Conservation (phyloP, 2,888 invertebrate species). For the Siphonodentalium dalli region DNA sequence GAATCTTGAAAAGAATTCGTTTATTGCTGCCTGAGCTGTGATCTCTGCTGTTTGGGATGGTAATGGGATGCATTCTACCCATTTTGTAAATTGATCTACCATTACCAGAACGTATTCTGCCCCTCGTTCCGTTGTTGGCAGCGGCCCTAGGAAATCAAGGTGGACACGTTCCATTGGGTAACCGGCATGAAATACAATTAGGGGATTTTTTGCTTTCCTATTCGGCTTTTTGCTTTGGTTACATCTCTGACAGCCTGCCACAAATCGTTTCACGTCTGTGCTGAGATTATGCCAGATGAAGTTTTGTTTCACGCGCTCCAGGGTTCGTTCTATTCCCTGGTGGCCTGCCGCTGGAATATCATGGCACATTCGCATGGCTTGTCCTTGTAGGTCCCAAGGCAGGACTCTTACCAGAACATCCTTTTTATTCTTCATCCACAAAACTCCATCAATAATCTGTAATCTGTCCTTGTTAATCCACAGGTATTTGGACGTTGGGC, state of each 20-base stretch:
- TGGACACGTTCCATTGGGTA: slow-evolving; percentile 17
- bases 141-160: slow-evolving; percentile 18
- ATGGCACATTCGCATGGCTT: not conserved
- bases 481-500: slow-evolving; percentile 2
- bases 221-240: slow-evolving; percentile 1
- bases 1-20: slow-evolving; percentile 12
- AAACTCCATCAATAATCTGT: not conserved
- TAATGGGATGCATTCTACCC: slow-evolving; percentile 1
- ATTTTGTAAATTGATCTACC: slow-evolving; percentile 15
- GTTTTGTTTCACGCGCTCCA: slow-evolving; percentile 5
- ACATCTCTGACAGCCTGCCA: not conserved
- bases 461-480: not conserved
- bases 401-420: not conserved
- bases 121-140: slow-evolving; percentile 5
- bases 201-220: not conserved
- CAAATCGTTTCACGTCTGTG: not conserved
- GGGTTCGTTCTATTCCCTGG: slow-evolving; percentile 8
- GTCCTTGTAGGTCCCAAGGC: not conserved
- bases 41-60: no score
- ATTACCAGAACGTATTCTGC: slow-evolving; percentile 15
- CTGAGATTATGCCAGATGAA: not conserved
- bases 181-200: slow-evolving; percentile 82
- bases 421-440: not conserved
- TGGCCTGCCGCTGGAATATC: slow-evolving; percentile 6
- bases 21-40: slow-evolving; percentile 1